These are phyloP conservation scores for Rhabdophis nuchalis DNA, from an alignment of 2,797 vertebrate species.

Conservation along the genomic window DNA sequence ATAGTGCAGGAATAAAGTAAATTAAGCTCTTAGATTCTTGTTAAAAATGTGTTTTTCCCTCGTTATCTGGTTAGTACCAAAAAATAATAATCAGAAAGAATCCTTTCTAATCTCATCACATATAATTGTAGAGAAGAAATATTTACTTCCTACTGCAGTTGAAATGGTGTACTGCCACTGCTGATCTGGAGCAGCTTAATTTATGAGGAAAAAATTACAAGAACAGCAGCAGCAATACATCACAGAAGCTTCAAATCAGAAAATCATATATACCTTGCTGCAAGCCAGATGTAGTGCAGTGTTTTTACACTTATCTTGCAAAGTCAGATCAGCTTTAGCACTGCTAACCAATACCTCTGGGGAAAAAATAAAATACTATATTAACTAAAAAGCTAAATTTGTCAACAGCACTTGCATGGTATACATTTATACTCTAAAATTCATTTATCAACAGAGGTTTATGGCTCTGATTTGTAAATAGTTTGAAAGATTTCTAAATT, in stretches of 20 bases:
- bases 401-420: neutral
- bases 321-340: conserved; percentile 92
- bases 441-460: neutral
- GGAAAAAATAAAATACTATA: conserved; percentile 41
- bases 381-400: conserved; percentile 47
- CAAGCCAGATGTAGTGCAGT: conserved; percentile 96
- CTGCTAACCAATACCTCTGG: conserved; percentile 96
- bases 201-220: neutral
- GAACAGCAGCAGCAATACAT: neutral
- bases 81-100: neutral
- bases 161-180: neutral
- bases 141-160: neutral
- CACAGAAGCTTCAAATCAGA: conserved; percentile 11
- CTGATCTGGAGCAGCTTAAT: neutral
- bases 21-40: neutral
- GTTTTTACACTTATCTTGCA: conserved; percentile 93
- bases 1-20: neutral
- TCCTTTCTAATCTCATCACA: neutral
- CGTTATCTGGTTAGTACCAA: neutral
- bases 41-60: neutral
- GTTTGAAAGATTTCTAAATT: neutral
- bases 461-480: neutral
- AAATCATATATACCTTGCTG: conserved; percentile 83
- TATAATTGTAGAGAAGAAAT: neutral
- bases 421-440: neutral